phyloP scores from a whole-genome alignment of 1,140 invertebrate species.

The Drosophila ficusphila region DNA sequence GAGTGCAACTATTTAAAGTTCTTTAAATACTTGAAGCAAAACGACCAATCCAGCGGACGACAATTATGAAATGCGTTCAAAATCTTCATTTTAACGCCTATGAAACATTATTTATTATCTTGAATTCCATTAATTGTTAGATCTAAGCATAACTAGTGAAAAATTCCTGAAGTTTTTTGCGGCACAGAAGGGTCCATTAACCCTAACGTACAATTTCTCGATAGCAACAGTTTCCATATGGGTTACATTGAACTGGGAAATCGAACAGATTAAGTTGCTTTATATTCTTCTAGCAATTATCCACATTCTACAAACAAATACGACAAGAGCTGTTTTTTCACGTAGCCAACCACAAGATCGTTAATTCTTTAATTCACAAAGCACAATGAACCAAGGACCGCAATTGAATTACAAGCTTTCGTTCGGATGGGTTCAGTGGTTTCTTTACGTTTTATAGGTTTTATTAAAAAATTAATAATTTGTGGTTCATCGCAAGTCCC shows the following conservation, averaged over 20 bases:
- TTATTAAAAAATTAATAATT: constrained; percentile 84
- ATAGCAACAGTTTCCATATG: not conserved
- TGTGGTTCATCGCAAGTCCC: constrained; percentile 68
- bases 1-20: no score
- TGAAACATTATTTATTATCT: constrained; percentile 32
- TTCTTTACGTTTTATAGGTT: constrained; percentile 74
- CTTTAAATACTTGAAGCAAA: no score
- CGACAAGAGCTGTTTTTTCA: constrained; percentile 35
- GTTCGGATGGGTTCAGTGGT: constrained; percentile 47
- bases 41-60: no score
- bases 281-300: constrained; percentile 3
- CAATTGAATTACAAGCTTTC: constrained; percentile 54
- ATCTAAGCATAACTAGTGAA: constrained; percentile 35
- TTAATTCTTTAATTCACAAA: constrained; percentile 61
- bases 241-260: not conserved
- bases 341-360: constrained; percentile 52
- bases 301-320: constrained; percentile 38
- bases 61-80: not conserved
- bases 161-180: constrained; percentile 32
- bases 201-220: constrained; percentile 1
- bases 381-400: constrained; percentile 40
- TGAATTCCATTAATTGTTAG: constrained; percentile 26
- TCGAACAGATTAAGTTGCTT: not conserved
- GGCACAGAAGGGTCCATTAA: not conserved
- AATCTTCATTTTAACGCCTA: constrained; percentile 13